phyloP scores from a whole-genome alignment of 2,888 invertebrate genomes.

The Torymus texanus region DNA sequence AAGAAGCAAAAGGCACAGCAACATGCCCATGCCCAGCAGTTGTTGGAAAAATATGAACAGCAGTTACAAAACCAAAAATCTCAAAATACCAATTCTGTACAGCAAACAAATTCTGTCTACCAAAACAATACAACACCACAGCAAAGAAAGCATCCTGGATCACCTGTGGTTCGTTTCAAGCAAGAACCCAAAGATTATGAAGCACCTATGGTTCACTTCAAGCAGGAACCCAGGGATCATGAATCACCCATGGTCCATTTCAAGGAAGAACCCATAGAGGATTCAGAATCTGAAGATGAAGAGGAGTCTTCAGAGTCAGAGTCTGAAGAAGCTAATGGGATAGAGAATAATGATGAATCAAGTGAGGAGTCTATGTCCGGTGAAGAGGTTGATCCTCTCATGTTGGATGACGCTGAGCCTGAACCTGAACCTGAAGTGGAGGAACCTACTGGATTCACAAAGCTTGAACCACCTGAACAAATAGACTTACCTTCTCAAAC shows the following conservation, averaged over 20 bases:
- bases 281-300: constrained; percentile 71
- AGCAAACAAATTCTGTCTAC: constrained; percentile 40
- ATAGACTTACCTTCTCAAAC: constrained; percentile 75
- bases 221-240: constrained; percentile 58
- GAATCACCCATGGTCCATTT: constrained; percentile 13
- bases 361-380: constrained; percentile 68
- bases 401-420: constrained; percentile 71
- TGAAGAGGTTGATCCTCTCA: constrained; percentile 72
- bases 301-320: constrained; percentile 69
- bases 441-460: constrained; percentile 75
- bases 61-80: constrained; percentile 58
- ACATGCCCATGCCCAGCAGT: constrained; percentile 63
- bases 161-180: constrained; percentile 36
- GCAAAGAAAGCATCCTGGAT: constrained; percentile 22
- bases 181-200: constrained; percentile 61
- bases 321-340: constrained; percentile 68
- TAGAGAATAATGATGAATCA: constrained; percentile 66
- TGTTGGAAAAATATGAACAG: constrained; percentile 70
- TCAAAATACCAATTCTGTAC: constrained; percentile 28
- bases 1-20: constrained; percentile 73
- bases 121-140: constrained; percentile 59
- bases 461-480: constrained; percentile 76
- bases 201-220: constrained; percentile 15
- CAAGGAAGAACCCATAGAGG: constrained; percentile 61
- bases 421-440: constrained; percentile 48